Evolutionary conservation across 2,113 vertebrate species (phyloP).

Genomic region (Taxidea taxus): DNA sequence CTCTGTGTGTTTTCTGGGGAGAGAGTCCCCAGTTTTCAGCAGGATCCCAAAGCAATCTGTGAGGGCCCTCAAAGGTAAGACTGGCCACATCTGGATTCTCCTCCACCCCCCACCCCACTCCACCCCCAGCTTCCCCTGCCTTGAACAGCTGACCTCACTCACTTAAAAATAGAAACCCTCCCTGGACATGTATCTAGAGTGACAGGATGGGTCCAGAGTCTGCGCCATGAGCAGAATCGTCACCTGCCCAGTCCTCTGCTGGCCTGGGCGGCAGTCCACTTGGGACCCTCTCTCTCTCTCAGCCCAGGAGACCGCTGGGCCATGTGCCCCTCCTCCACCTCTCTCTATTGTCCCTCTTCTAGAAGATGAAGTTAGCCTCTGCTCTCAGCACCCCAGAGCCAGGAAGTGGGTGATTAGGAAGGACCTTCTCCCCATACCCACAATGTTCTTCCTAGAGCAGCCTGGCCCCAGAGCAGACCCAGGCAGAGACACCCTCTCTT

Average conservation of each 20-base stretch:
- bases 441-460: not conserved
- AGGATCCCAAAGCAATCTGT: not conserved
- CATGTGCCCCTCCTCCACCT: too few relatives aligned
- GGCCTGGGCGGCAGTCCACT: not conserved
- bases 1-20: not conserved
- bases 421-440: not conserved
- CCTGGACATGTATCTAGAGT: slow-evolving; percentile 81
- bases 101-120: not conserved
- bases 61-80: not conserved
- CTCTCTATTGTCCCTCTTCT: not conserved
- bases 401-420: not conserved
- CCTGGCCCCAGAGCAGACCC: not conserved
- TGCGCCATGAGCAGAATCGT: not conserved
- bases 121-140: not conserved
- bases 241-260: not conserved
- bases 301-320: not conserved
- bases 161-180: slow-evolving; percentile 85
- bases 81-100: not conserved
- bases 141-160: not conserved
- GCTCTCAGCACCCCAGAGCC: not conserved
- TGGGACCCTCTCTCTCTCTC: not conserved
- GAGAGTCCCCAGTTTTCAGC: not conserved
- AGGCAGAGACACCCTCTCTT: not conserved
- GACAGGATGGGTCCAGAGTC: slow-evolving; percentile 46
- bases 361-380: not conserved